These are phyloP conservation scores for Coreoperca whiteheadi DNA, from an alignment of 2,113 vertebrate species.

Conservation along the genomic window DNA sequence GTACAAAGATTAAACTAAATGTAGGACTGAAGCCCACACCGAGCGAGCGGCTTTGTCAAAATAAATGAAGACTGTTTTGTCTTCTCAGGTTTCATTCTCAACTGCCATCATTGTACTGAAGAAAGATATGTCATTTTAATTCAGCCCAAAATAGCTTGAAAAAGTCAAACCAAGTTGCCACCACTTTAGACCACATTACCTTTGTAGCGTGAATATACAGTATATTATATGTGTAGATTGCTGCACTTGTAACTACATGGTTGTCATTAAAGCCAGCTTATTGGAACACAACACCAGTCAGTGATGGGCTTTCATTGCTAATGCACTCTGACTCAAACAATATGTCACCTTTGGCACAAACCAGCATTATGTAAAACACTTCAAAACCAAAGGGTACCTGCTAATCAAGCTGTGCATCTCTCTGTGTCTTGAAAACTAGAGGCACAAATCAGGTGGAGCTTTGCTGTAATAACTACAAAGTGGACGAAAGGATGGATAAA, in stretches of 20 bases:
- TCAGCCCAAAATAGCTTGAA: conserved; percentile 25
- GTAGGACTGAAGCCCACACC: conserved; percentile 1
- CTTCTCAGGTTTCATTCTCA: conserved; percentile 44
- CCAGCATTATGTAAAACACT: conserved; percentile 55
- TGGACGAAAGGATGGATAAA: conserved; percentile 28
- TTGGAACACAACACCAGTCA: conserved; percentile 33
- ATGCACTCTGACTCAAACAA: conserved; percentile 52
- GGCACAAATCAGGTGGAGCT: conserved; percentile 31
- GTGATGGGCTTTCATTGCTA: conserved; percentile 48
- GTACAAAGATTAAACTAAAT: conserved; percentile 47
- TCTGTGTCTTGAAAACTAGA: conserved; percentile 38
- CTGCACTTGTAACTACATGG: conserved; percentile 16
- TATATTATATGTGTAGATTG: background rate
- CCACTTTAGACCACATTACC: background rate
- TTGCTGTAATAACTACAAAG: conserved; percentile 57
- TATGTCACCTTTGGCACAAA: conserved; percentile 68
- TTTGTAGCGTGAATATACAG: background rate
- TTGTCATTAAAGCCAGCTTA: conserved; percentile 29
- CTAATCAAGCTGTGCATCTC: conserved; percentile 54
- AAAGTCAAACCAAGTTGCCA: conserved; percentile 4
- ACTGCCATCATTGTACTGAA: background rate
- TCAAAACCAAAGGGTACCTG: conserved; percentile 34
- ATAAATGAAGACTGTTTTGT: conserved; percentile 40
- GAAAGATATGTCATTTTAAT: conserved; percentile 24
- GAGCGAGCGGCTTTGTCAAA: conserved; percentile 37